These are phyloP conservation scores for Drosophila melanosoma DNA, from an alignment of 2,888 invertebrate genomes.

Conservation along the genomic window DNA sequence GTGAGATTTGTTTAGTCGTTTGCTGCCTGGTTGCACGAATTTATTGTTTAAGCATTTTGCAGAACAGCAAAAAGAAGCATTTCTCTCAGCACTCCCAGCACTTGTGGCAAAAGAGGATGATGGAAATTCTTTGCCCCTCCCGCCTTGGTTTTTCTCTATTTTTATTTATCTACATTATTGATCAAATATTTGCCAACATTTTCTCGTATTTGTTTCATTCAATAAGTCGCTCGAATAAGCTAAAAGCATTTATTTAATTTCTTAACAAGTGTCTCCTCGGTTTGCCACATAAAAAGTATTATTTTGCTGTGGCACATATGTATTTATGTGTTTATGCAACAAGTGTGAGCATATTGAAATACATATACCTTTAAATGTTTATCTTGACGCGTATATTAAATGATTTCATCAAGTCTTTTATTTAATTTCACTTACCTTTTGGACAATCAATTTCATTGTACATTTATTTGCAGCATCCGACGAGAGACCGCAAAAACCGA, in stretches of 20 bases:
- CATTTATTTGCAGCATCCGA: constrained; percentile 75
- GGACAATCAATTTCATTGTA: constrained; percentile 85
- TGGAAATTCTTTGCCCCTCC: constrained; percentile 11
- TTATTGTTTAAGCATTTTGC: constrained; percentile 49
- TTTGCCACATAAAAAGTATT: neutral
- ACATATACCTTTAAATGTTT: neutral
- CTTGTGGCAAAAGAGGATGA: neutral
- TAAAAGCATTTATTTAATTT: constrained; percentile 48
- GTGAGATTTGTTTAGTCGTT: constrained; percentile 32
- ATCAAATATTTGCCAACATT: constrained; percentile 60
- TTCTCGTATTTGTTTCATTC: constrained; percentile 52
- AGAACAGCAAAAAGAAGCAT: constrained; percentile 14
- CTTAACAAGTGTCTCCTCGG: constrained; percentile 27
- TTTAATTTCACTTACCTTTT: constrained; percentile 80
- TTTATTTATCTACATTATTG: constrained; percentile 54
- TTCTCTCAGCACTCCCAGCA: constrained; percentile 7
- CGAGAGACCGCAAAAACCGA: neutral
- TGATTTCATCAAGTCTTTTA: neutral
- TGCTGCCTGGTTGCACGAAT: too few species aligned
- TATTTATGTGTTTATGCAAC: constrained; percentile 45
- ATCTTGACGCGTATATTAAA: neutral
- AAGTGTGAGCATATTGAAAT: constrained; percentile 32
- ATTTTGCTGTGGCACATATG: constrained; percentile 8
- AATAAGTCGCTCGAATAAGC: constrained; percentile 50
- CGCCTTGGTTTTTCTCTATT: constrained; percentile 7